Base-by-base conservation (phyloP, 2,797 vertebrate species). In the Alcedo atthis region DNA sequence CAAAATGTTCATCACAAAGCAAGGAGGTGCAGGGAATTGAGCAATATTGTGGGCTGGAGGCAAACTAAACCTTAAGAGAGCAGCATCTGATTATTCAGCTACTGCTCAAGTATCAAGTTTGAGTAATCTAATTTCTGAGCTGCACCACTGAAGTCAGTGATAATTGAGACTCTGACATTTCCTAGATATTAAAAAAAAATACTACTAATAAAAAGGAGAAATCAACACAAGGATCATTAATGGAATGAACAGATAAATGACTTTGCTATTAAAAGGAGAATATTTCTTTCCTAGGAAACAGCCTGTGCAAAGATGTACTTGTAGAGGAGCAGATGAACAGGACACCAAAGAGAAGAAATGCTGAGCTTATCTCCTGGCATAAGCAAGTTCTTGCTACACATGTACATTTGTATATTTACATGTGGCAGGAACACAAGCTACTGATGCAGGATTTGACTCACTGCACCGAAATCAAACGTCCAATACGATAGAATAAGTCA, bases 311-410 rank as follows among this genome's bases (percentile, higher is more conserved):
- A 51, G 26, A 62, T 10, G 4, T 19, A 11, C 12, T 16, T 33
- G 9, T 21, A 51, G 22, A 73, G 17, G 19, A 26, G 3, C 7
- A 59, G 66, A 28, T 33, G 54, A 69, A 43, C 13, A 57, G n/a
- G n/a, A 69, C 35, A 66, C 3, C 22, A 32, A 86, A 67, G 35
- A 48, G 48, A 40, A 69, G 32, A 28, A 62, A 26, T 8, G 4
- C 15, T 10, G 12, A 6, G n/a, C 37, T 37, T 37, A 62, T n/a
- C 6, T n/a, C 8, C 42, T 45, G 25, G 55, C 40, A 59, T 11
- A 32, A 1, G 1, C 6, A 4, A 24, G 16, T n/a, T 28, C 53
- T 9, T 13, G 20, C 8, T 35, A 8, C 32, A 46, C 13, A 15
- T 6, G 12, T 9, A 32, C 13, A 33, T 67, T 43, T 67, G 9